phyloP scores from a whole-genome alignment of 2,113 vertebrate genomes.

The Cheirogaleus medius region DNA sequence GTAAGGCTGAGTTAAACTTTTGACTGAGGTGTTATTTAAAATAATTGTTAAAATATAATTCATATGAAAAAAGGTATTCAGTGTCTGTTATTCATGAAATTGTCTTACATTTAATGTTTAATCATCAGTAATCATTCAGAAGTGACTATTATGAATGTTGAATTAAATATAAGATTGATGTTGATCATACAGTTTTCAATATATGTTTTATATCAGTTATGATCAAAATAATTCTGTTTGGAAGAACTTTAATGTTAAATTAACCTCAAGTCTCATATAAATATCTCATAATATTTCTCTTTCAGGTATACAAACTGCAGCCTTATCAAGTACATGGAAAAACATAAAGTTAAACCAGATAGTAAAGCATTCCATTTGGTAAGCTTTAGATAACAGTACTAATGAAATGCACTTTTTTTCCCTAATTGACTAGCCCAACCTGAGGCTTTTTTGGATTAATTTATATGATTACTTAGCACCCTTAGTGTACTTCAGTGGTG shows the following conservation, averaged over 20 bases:
- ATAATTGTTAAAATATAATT: slow-evolving; percentile 18
- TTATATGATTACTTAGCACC: neutral
- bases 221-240: neutral
- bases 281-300: slow-evolving; percentile 64
- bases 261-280: slow-evolving; percentile 34
- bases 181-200: neutral
- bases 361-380: slow-evolving; percentile 99
- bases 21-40: neutral
- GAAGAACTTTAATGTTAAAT: slow-evolving; percentile 4
- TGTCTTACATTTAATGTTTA: slow-evolving; percentile 42
- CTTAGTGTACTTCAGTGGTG: neutral
- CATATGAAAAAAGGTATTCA: neutral
- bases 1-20: slow-evolving; percentile 21
- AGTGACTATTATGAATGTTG: neutral
- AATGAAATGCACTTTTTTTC: neutral
- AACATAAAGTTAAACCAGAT: slow-evolving; percentile 99
- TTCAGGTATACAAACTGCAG: slow-evolving; percentile 99
- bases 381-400: slow-evolving; percentile 76
- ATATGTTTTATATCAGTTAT: neutral
- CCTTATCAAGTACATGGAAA: slow-evolving; percentile 99
- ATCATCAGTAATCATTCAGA: neutral
- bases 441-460: neutral
- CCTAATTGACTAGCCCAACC: neutral
- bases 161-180: slow-evolving; percentile 19
- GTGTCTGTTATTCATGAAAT: neutral